Conservation (phyloP, 2,113 vertebrate genomes). For the Tretioscincus oriximinensis region DNA sequence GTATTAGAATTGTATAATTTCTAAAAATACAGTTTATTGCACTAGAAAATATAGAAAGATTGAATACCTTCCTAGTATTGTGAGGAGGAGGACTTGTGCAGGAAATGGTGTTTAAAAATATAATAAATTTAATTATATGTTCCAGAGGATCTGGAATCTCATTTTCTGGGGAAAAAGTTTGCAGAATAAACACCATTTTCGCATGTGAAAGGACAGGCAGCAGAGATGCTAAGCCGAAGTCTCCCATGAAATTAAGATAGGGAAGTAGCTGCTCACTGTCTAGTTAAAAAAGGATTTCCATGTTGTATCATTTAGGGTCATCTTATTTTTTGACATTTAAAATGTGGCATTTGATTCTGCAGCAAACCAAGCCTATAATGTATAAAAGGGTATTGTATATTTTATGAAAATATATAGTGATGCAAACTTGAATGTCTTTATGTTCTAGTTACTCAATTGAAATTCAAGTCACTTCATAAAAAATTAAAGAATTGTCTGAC, state of each 20-base stretch:
- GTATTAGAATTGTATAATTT: background rate
- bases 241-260: background rate
- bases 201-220: background rate
- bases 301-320: conserved; percentile 23
- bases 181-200: background rate
- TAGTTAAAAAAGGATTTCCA: background rate
- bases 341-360: conserved; percentile 62
- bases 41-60: background rate
- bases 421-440: conserved; percentile 74
- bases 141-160: background rate
- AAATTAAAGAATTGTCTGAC: conserved; percentile 72
- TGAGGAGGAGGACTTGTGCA: too few species aligned
- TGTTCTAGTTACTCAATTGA: conserved; percentile 73
- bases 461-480: conserved; percentile 70
- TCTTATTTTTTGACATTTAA: conserved; percentile 53
- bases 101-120: too few species aligned
- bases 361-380: conserved; percentile 64
- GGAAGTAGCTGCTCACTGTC: background rate
- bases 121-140: too few species aligned
- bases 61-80: background rate
- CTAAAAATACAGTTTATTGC: background rate
- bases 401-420: conserved; percentile 73
- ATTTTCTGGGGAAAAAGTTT: background rate
- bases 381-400: conserved; percentile 75
- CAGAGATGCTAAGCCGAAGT: background rate